Conservation (phyloP, 2,797 vertebrate genomes). For the Eulemur mongoz region DNA sequence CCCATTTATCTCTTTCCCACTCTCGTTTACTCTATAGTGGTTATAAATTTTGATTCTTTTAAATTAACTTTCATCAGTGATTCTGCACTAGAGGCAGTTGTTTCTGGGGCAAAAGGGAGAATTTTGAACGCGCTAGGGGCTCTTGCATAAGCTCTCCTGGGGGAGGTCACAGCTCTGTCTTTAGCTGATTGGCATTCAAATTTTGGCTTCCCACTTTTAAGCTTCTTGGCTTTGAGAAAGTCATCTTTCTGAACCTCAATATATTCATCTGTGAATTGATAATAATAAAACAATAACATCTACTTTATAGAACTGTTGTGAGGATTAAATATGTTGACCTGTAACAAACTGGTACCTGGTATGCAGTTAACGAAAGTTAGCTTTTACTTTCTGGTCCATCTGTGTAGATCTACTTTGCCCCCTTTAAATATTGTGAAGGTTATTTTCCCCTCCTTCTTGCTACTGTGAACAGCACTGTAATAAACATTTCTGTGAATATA, state of each 20-base stretch:
- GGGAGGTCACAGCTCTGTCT: neutral
- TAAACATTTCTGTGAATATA: neutral
- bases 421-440: neutral
- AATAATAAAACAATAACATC: neutral
- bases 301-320: neutral
- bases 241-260: neutral
- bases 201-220: neutral
- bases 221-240: neutral
- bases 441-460: neutral
- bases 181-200: neutral
- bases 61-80: neutral
- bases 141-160: neutral
- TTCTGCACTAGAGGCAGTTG: neutral
- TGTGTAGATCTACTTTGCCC: neutral
- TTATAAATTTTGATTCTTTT: neutral
- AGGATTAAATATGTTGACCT: neutral
- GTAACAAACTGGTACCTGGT: neutral
- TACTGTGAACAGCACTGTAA: neutral
- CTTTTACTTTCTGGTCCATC: neutral
- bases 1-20: neutral
- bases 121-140: neutral
- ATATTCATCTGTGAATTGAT: neutral
- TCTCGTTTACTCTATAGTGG: neutral
- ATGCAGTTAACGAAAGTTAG: neutral
- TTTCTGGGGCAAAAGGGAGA: neutral